Evolutionary conservation across 2,113 vertebrate genomes (phyloP), one percentile per base, ranked within the genome.

Genomic region (Chionodraco myersi): DNA sequence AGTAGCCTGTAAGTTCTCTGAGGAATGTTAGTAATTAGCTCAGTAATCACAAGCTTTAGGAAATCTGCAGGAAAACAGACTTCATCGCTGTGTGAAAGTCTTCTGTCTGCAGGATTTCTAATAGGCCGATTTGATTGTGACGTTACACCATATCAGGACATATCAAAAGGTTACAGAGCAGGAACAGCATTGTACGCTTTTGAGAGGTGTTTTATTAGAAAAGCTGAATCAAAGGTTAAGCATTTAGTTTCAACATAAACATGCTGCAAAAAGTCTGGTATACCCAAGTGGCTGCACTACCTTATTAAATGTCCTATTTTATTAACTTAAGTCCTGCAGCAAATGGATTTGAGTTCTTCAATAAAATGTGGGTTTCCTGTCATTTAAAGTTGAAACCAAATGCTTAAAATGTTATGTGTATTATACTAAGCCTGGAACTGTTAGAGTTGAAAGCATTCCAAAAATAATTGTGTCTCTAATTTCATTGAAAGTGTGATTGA

Each of bases 21-120:
- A 89, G 92, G 94, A 94, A 95, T 94, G 93, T 91, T 67, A 62
- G 91, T 93, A 89, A 94, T 94, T 94, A 93, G 89, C 85, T 92
- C 80, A 26, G 89, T 93, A 93, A 95, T 93, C 91, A 86, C 89
- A 86, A 89, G 91, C 90, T 93, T 92, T 91, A 81, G 91, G 87
- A 91, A 92, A 93, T 91, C 87, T 87, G 82, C 80, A 76, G 70
- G 82, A 87, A 91, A 91, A 90, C 78, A 82, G 83, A 82, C 91
- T 88, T 91, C 89, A 86, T 90, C 84, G 67, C 78, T 89, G 57
- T 86, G 85, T 80, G 83, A 86, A 92, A 83, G 74, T 85, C 72
- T 66, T 85, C 81, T 67, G 80, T 84, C 70, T 77, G 72, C 60
- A 62, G 51, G 62, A 62, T 59, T 65, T 84, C n/a, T 61, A 51